Percentiles rank a stretch among this genome's conserved stretches.
Evolutionary conservation across 2,888 invertebrate species (phyloP).

Genomic region (Dryococelus australis): DNA sequence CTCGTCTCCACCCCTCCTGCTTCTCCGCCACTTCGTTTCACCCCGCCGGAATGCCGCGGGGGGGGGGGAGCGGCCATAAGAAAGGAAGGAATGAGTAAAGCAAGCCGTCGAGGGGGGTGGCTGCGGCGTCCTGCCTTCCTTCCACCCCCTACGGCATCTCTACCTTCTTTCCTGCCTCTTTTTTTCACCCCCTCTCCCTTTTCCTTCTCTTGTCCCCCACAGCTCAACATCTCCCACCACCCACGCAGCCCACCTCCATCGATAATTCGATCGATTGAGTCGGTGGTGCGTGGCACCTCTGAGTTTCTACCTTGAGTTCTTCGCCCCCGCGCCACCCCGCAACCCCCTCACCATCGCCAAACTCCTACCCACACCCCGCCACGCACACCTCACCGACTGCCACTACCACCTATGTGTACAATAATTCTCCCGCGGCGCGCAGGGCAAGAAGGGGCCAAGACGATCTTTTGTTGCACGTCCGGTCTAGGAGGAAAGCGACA

Average conservation of each 20-base stretch:
- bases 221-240: not conserved
- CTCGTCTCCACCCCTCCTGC: constrained; percentile 18
- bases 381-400: constrained; percentile 31
- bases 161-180: constrained; percentile 17
- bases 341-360: not conserved
- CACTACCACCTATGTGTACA: constrained; percentile 27
- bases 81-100: constrained; percentile 32
- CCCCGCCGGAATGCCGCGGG: constrained; percentile 5
- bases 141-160: not conserved
- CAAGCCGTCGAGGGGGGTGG: not conserved
- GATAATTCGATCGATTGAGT: constrained; percentile 52
- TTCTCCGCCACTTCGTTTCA: not conserved
- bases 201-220: not conserved
- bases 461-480: not conserved
- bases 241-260: constrained; percentile 5
- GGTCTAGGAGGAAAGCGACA: too few species aligned
- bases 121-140: not conserved
- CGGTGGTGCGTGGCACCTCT: constrained; percentile 54
- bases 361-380: not conserved
- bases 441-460: not conserved
- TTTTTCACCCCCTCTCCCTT: constrained; percentile 18
- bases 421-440: not conserved
- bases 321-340: constrained; percentile 31
- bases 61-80: constrained; percentile 19
- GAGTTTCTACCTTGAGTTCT: constrained; percentile 35